Conservation (phyloP, 2,797 vertebrate genomes). For the Enteromius thamalakanensis region DNA sequence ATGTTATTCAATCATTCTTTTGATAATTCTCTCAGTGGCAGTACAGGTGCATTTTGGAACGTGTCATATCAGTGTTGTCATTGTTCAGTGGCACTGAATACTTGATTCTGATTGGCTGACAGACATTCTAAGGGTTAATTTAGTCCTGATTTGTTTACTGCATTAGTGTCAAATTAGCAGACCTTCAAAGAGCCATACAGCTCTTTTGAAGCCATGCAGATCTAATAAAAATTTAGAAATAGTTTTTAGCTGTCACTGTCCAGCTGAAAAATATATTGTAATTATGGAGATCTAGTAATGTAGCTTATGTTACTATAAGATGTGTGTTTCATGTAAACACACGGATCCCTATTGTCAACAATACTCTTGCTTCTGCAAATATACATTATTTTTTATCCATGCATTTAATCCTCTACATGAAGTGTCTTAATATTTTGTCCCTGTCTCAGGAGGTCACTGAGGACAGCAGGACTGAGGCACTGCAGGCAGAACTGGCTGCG, state of each 20-base stretch:
- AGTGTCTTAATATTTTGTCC: background rate
- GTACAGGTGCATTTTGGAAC: background rate
- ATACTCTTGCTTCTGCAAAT: background rate
- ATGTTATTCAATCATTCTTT: background rate
- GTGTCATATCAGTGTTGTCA: background rate
- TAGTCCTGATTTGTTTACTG: constrained; percentile 4
- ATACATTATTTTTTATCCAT: background rate
- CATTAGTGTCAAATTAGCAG: constrained; percentile 2
- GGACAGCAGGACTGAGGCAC: constrained; percentile 44
- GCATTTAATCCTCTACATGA: background rate
- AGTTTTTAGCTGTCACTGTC: background rate
- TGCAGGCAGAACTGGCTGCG: constrained; percentile 63
- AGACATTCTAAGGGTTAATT: constrained; percentile 9
- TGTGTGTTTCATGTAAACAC: background rate
- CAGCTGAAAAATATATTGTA: background rate
- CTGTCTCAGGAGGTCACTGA: constrained; percentile 46
- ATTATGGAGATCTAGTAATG: background rate
- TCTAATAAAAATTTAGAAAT: constrained; percentile 11
- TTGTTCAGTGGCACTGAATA: background rate
- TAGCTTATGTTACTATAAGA: background rate
- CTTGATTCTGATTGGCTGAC: background rate
- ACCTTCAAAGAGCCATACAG: background rate
- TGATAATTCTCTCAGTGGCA: background rate
- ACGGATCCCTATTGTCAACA: background rate
- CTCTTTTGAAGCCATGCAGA: constrained; percentile 13